phyloP scores from a whole-genome alignment of 1,140 invertebrate species.

The Rhizoglyphus robini region DNA sequence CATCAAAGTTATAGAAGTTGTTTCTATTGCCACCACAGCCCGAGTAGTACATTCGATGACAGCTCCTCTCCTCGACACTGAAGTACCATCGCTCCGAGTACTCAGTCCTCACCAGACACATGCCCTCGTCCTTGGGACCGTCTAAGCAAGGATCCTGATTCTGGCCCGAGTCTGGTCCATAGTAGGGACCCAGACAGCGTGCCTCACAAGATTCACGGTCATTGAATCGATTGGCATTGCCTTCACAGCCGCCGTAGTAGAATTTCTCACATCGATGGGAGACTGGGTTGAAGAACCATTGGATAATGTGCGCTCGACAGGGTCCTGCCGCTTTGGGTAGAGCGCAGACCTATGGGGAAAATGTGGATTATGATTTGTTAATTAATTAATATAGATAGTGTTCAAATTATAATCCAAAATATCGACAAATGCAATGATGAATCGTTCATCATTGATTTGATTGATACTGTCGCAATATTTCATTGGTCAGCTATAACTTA shows the following conservation, averaged over 20 bases:
- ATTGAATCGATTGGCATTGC: conserved; percentile 73
- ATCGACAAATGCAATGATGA: too few species aligned
- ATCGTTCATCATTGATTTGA: not conserved
- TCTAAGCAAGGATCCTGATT: conserved; percentile 4
- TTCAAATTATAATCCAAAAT: too few species aligned
- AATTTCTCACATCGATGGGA: conserved; percentile 55
- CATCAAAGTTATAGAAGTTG: conserved; percentile 52
- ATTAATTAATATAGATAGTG: too few species aligned
- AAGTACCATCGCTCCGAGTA: conserved; percentile 47
- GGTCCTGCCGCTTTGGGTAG: conserved; percentile 58
- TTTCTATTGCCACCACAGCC: conserved; percentile 68
- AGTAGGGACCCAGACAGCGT: conserved; percentile 42
- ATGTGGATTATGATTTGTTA: too few species aligned
- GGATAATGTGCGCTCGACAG: conserved; percentile 59
- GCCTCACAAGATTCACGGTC: conserved; percentile 56
- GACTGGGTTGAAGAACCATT: conserved; percentile 71
- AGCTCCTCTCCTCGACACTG: conserved; percentile 26
- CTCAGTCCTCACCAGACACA: conserved; percentile 48
- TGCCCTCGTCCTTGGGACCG: conserved; percentile 4
- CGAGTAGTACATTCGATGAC: conserved; percentile 36
- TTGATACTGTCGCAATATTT: not conserved
- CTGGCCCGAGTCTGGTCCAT: conserved; percentile 21
- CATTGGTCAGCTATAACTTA: too few species aligned
- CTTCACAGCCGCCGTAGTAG: conserved; percentile 80
- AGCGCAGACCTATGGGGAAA: conserved; percentile 51